Evolutionary conservation across 1,140 invertebrate genomes (phyloP).

Genomic region (Macrotrachela quadricornifera): DNA sequence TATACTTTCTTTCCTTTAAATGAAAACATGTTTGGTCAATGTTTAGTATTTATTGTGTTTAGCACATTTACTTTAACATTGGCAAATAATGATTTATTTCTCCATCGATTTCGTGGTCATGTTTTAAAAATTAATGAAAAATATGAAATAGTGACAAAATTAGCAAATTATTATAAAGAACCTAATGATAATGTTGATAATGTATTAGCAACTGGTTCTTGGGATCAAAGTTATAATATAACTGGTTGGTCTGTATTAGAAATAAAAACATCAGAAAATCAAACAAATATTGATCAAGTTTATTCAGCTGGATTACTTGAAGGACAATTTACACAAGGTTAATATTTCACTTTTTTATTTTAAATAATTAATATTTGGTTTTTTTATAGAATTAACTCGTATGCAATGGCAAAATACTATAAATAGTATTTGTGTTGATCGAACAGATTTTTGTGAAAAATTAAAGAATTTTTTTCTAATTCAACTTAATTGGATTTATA

Average conservation of each 20-base stretch:
- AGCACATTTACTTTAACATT: too few species aligned
- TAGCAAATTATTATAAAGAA: too few species aligned
- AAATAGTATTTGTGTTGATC: slow-evolving; percentile 37
- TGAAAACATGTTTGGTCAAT: too few species aligned
- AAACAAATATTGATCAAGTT: slow-evolving; percentile 44
- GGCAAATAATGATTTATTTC: too few species aligned
- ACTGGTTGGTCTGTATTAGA: slow-evolving; percentile 21
- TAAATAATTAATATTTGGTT: neutral
- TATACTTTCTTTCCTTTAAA: too few species aligned
- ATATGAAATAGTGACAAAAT: too few species aligned
- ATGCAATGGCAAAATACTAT: slow-evolving; percentile 58
- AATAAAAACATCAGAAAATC: slow-evolving; percentile 15
- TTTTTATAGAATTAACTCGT: slow-evolving; percentile 43
- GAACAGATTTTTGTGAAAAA: slow-evolving; percentile 43
- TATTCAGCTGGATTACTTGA: slow-evolving; percentile 70
- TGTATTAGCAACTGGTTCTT: too few species aligned
- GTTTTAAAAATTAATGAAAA: too few species aligned
- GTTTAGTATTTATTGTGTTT: too few species aligned
- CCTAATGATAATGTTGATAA: too few species aligned
- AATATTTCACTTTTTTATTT: neutral
- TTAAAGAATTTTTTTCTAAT: slow-evolving; percentile 41
- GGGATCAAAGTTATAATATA: too few species aligned
- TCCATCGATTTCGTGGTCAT: too few species aligned
- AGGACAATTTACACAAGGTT: slow-evolving; percentile 31
- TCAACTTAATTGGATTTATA: slow-evolving; percentile 34